Conservation (phyloP, 1,140 invertebrate genomes). For the Orius insidiosus region DNA sequence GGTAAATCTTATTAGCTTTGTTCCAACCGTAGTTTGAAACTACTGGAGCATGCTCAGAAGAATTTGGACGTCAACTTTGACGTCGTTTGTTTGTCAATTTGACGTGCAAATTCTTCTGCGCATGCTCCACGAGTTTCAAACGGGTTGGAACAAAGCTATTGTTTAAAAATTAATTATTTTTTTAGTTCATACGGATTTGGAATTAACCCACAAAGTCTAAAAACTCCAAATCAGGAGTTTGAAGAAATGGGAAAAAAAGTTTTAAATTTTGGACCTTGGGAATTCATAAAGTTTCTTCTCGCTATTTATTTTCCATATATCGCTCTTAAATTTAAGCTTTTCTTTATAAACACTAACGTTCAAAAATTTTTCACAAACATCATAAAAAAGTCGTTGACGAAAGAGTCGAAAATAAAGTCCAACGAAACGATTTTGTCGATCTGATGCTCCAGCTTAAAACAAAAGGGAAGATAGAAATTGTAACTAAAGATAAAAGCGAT, state of each 20-base stretch:
- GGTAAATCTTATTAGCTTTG: too few relatives aligned
- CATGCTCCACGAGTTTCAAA: too few relatives aligned
- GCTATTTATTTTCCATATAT: neutral
- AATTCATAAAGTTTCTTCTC: neutral
- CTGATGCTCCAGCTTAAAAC: neutral
- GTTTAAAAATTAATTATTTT: neutral
- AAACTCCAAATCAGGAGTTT: neutral
- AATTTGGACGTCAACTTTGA: too few relatives aligned
- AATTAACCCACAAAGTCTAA: neutral
- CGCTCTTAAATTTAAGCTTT: neutral
- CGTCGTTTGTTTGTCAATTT: too few relatives aligned
- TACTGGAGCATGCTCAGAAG: too few relatives aligned
- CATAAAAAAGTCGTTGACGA: neutral
- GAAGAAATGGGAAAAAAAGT: neutral
- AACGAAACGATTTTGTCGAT: conserved; percentile 1
- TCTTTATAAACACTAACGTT: neutral
- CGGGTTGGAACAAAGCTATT: too few relatives aligned
- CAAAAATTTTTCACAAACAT: neutral
- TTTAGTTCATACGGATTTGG: neutral
- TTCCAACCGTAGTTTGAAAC: too few relatives aligned
- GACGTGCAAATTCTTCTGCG: too few relatives aligned
- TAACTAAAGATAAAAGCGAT: neutral
- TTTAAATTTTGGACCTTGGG: neutral
- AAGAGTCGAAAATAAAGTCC: neutral
- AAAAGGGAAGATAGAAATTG: neutral